Conservation (phyloP, 2,113 vertebrate genomes). For the Psephotus haematonotus region DNA sequence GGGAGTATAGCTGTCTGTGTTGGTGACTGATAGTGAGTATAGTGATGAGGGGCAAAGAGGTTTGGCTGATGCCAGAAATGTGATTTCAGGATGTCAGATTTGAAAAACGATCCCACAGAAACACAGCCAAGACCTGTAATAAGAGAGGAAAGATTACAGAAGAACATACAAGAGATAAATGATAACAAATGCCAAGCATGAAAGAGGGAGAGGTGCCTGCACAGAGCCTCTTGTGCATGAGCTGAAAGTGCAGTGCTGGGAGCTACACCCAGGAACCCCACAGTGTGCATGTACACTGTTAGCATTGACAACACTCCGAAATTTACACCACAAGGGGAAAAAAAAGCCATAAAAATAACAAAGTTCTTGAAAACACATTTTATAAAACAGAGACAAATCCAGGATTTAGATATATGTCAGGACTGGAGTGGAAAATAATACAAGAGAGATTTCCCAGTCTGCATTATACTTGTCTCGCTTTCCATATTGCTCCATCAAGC, state of each 20-base stretch:
- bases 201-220: background rate
- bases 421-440: background rate
- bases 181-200: background rate
- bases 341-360: background rate
- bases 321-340: background rate
- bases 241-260: background rate
- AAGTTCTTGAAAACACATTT: background rate
- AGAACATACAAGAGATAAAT: background rate
- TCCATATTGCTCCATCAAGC: background rate
- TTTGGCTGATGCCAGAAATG: background rate
- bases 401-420: background rate
- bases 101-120: background rate
- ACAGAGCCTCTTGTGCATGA: background rate
- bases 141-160: background rate
- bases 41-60: background rate
- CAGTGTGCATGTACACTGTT: background rate
- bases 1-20: background rate
- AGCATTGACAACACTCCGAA: background rate
- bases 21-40: background rate
- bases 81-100: background rate
- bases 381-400: background rate
- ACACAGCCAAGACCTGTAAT: background rate
- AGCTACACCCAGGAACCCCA: background rate
- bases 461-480: background rate
- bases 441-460: background rate